Base-by-base conservation (phyloP, 2,888 invertebrate genomes). In the Clostera curtula region DNA sequence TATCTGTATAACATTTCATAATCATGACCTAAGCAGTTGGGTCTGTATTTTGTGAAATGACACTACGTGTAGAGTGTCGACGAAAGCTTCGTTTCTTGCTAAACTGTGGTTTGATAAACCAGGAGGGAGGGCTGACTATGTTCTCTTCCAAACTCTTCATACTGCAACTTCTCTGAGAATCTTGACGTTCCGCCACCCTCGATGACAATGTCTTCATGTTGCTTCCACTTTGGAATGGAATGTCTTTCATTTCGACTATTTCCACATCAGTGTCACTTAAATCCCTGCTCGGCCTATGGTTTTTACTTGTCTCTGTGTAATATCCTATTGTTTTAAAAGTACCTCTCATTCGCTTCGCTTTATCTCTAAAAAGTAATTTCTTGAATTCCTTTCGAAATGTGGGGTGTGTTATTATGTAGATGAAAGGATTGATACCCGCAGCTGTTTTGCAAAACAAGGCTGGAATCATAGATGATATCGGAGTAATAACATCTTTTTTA, bases 391-490 rank as follows among this genome's bases (percentile, higher is more conserved):
- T 82, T 26, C 89, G 87, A 68, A 92, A 92, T 50, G 86, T 88
- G 0, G 93, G 93, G 79, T 94, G 93, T 2, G 90, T 92, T 19
- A 92, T 87, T 3, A 92, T 90, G 58, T 93, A 93, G 34, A 93
- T 85, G 54, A 92, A 92, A 0, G 94, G 93, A 71, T 95, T 92
- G 34, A 93, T 85, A 56, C 93, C 92, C 18, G 93, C 91, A 0
- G 93, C 91, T 0, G 90, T 88, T 68, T 95, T 95, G 61, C 93
- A 93, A 62, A 93, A 91, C 36, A 92, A 68, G 1, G 92, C 92
- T 0, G 93, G 93, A 17, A 92, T 79, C 90, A 92, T 91, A 0
- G 92, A 92, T 3, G 85, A 70, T 15, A 89, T 54, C 0, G 93
- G 93, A 0, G 90, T 88, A 18, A 94, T 83, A 7, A 88, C 63